Base-by-base conservation (phyloP, 2,113 vertebrate genomes). In the Carollia perspicillata region DNA sequence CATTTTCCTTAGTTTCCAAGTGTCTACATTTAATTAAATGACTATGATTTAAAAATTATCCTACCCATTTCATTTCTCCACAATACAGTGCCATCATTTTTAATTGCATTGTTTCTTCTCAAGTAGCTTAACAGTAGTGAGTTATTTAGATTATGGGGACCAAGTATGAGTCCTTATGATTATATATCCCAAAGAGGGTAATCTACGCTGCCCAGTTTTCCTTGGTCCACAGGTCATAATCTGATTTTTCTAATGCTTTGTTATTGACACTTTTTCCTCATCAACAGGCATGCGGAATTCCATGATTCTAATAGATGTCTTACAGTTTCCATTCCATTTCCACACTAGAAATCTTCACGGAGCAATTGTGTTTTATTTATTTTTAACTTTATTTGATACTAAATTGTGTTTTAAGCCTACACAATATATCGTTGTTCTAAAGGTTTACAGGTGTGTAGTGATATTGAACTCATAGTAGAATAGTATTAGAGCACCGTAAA, bases 121-220 rank as follows among this genome's bases (percentile, higher is more conserved):
- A 93, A 84, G 68, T 75, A 80, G 49, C 33, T 75, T 71, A 95
- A 81, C 13, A 89, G 30, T 69, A 23, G 22, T 55, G 86, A 90
- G 22, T 91, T 92, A 63, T 71, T 49, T 93, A 7, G 22, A 71
- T 74, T 90, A 93, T 51, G 42, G 8, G 10, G 13, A 14, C 87
- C 6, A 93, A 78, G 51, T 89, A 80, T 87, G 44, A 95, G 84
- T 95, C 35, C 42, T 93, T 87, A 87, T 35, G 92, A 53, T 74
- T 71, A 85, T 51, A 75, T 63, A 85, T 30, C 71, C 37, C 35
- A 89, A 96, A 86, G 55, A 65, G 79, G 79, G 37, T 60, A 68
- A 90, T 49, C 30, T 81, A 72, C 80, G 30, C 89, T 81, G 2
- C 35, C 1, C 22, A 69, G 11, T 75, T 94, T 90, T 49, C 53